Conservation (phyloP, 2,113 vertebrate species). For the Poicephalus gulielmi region DNA sequence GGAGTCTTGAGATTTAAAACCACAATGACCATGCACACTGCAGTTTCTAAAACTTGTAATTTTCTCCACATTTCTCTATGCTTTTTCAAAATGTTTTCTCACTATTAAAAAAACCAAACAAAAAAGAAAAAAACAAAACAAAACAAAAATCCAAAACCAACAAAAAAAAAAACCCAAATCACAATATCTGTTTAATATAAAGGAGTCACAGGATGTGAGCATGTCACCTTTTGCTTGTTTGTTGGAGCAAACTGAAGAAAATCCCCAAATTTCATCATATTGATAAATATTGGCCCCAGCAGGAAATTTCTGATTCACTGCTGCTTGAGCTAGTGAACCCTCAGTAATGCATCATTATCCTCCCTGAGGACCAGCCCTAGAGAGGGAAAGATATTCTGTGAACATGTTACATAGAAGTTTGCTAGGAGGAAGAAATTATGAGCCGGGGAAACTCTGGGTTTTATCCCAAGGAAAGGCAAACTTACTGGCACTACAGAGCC, state of each 20-base stretch:
- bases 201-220: not conserved
- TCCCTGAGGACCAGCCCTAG: not conserved
- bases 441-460: not conserved
- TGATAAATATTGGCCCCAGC: not conserved
- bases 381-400: not conserved
- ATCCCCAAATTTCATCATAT: not conserved
- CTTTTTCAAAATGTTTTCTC: not conserved
- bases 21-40: not conserved
- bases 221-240: not conserved
- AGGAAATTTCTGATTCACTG: not conserved
- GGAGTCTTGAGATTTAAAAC: not conserved
- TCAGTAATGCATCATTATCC: not conserved
- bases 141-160: not conserved
- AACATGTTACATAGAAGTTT: not conserved
- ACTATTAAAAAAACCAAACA: not conserved
- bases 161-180: accelerated
- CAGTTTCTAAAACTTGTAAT: not conserved
- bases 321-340: not conserved
- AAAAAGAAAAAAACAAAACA: not conserved
- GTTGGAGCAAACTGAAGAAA: not conserved
- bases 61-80: not conserved
- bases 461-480: not conserved
- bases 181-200: not conserved
- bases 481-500: not conserved
- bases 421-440: not conserved